phyloP scores from a whole-genome alignment of 2,797 vertebrate genomes.

The Astyanax mexicanus region DNA sequence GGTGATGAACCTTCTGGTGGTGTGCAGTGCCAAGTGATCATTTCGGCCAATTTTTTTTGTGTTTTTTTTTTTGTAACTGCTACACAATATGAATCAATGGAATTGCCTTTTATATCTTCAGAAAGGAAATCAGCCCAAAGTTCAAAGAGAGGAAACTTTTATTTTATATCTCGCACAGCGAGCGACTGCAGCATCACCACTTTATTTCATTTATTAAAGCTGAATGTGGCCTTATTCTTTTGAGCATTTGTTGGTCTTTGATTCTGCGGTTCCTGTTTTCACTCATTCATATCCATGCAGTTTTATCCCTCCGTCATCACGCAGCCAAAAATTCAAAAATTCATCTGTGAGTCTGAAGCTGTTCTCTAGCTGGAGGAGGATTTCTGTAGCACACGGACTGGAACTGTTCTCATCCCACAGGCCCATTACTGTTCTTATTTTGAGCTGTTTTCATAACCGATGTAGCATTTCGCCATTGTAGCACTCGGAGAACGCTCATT shows the following conservation, averaged over 20 bases:
- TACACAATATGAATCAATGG: too few relatives aligned
- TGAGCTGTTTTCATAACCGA: conserved; percentile 67
- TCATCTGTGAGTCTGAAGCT: conserved; percentile 54
- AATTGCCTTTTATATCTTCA: not conserved
- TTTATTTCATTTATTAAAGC: conserved; percentile 62
- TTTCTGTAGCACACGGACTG: conserved; percentile 58
- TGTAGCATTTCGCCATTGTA: conserved; percentile 84
- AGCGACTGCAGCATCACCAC: conserved; percentile 22
- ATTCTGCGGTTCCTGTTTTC: conserved; percentile 69
- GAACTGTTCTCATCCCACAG: conserved; percentile 53
- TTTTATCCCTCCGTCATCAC: conserved; percentile 52
- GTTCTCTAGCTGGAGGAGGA: conserved; percentile 38
- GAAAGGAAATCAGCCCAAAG: conserved; percentile 31
- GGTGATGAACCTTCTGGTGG: too few relatives aligned
- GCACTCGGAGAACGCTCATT: conserved; percentile 77
- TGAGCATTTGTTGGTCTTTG: conserved; percentile 78
- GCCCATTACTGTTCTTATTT: conserved; percentile 67
- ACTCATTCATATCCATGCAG: conserved; percentile 60
- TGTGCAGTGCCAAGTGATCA: too few relatives aligned
- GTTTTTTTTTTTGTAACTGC: too few relatives aligned
- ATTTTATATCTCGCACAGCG: conserved; percentile 24
- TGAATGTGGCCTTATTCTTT: conserved; percentile 67
- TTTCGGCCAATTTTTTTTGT: too few relatives aligned
- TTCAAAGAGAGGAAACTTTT: conserved; percentile 40
- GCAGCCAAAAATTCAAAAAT: conserved; percentile 60